Conservation (phyloP, 2,888 invertebrate genomes). For the Byasa hedistus region DNA sequence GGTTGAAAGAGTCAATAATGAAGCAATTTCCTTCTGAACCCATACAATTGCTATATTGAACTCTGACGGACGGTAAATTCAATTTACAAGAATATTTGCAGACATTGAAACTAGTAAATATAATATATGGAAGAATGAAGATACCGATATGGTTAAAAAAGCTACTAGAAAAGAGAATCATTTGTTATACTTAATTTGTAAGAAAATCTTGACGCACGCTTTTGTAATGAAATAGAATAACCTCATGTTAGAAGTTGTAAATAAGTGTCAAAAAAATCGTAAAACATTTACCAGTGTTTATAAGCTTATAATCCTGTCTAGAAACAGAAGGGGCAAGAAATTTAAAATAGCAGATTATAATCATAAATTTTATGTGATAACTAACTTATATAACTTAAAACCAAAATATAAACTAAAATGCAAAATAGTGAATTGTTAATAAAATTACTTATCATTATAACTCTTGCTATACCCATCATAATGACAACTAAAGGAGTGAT, state of each 20-base stretch:
- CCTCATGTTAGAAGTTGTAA: no score
- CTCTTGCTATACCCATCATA: not conserved
- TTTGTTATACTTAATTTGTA: no score
- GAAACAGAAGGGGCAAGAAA: no score
- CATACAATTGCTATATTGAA: slow-evolving; percentile 20
- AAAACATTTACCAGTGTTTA: no score
- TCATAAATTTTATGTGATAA: not conserved
- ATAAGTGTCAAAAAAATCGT: no score
- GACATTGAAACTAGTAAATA: not conserved
- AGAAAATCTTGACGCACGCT: no score
- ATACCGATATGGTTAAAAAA: no score
- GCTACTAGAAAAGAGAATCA: no score
- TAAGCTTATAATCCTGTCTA: no score
- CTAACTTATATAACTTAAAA: not conserved
- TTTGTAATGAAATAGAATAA: no score
- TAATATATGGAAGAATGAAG: not conserved
- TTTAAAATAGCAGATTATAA: no score
- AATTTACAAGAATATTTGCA: slow-evolving; percentile 20
- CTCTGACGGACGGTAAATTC: slow-evolving; percentile 2
- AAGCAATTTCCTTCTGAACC: slow-evolving; percentile 26
- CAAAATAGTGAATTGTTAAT: not conserved
- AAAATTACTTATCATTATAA: not conserved
- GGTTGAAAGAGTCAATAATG: slow-evolving; percentile 20
- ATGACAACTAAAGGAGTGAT: not conserved
- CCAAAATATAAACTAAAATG: not conserved